Evolutionary conservation across 2,797 vertebrate genomes (phyloP).

Genomic region (Centropyge bicolor): DNA sequence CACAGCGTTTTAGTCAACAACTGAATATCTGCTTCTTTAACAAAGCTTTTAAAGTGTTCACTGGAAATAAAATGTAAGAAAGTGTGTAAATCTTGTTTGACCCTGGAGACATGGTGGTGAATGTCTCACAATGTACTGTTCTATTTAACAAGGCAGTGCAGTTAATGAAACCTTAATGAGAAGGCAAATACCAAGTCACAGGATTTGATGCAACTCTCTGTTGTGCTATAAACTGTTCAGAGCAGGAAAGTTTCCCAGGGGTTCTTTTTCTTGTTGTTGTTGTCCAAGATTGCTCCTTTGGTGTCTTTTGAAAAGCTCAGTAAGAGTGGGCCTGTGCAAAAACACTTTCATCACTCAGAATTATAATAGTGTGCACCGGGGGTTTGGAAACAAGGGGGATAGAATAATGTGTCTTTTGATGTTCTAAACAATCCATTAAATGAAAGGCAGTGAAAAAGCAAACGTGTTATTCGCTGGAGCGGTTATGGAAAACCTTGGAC

Average conservation of each 20-base stretch:
- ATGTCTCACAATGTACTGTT: not conserved
- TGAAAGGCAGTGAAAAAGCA: constrained; percentile 67
- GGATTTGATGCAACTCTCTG: constrained; percentile 33
- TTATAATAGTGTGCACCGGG: constrained; percentile 63
- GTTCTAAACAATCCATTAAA: constrained; percentile 78
- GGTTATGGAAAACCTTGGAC: constrained; percentile 68
- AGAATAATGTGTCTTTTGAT: constrained; percentile 78
- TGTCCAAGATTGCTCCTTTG: constrained; percentile 65
- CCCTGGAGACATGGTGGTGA: not conserved
- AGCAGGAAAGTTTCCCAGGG: constrained; percentile 31
- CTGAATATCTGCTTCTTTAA: constrained; percentile 3
- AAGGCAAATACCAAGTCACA: constrained; percentile 31
- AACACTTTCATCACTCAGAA: constrained; percentile 77
- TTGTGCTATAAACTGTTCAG: constrained; percentile 32
- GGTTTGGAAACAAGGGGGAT: constrained; percentile 58
- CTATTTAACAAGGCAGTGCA: not conserved
- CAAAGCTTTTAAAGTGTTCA: not conserved
- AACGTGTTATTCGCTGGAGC: constrained; percentile 56
- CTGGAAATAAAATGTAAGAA: not conserved
- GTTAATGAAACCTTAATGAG: constrained; percentile 33
- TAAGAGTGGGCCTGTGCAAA: constrained; percentile 50
- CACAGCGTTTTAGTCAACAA: constrained; percentile 5
- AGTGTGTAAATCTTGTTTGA: not conserved
- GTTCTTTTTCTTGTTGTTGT: constrained; percentile 51
- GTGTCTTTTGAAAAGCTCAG: constrained; percentile 64